Evolutionary conservation across 2,797 vertebrate species (phyloP).

Genomic region (Sparus aurata): DNA sequence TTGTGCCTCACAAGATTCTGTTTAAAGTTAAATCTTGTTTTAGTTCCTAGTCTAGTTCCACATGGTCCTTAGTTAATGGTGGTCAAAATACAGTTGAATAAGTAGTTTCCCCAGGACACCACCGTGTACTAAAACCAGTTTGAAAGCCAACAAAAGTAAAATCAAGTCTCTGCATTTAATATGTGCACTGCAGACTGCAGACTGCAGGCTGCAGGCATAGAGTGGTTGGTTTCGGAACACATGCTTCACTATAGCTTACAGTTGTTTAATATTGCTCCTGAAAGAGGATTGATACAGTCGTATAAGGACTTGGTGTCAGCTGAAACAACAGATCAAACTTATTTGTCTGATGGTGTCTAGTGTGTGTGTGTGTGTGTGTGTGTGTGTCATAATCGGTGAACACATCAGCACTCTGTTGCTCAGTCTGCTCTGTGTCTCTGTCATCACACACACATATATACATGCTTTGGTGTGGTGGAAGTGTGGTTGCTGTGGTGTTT

Average conservation of each 20-base stretch:
- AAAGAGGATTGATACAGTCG: neutral
- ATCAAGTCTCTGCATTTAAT: neutral
- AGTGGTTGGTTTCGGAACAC: neutral
- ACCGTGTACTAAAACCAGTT: neutral
- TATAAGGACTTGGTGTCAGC: too few relatives aligned
- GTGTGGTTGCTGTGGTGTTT: slow-evolving; percentile 48
- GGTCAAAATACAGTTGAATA: neutral
- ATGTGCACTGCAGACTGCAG: neutral
- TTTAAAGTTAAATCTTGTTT: too few relatives aligned
- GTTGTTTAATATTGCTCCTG: neutral
- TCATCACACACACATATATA: slow-evolving; percentile 8
- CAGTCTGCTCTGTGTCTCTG: slow-evolving; percentile 13
- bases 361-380: neutral
- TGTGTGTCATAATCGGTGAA: slow-evolving; percentile 2
- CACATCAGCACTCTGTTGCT: slow-evolving; percentile 5
- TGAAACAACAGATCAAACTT: neutral
- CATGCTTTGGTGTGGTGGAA: slow-evolving; percentile 48
- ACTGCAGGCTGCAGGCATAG: neutral
- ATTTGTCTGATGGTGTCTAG: slow-evolving; percentile 5
- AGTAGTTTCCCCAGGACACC: neutral
- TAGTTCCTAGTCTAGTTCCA: neutral
- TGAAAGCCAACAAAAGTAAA: neutral
- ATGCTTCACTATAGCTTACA: neutral
- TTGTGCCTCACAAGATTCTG: too few relatives aligned
- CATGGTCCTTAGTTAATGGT: neutral